Evolutionary conservation across 1,140 invertebrate genomes (phyloP).

Genomic region (Solenopsis invicta): DNA sequence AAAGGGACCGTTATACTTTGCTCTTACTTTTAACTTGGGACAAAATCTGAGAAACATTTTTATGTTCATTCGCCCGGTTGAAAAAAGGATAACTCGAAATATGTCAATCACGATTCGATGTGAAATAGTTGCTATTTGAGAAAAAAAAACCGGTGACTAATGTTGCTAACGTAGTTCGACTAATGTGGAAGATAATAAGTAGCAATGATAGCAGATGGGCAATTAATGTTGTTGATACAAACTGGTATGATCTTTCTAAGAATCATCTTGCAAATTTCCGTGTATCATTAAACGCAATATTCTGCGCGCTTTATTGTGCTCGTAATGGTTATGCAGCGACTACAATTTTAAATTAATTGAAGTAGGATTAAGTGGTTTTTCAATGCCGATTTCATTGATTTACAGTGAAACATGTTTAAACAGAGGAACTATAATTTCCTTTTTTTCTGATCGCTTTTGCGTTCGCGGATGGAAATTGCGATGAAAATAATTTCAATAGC

Average conservation of each 20-base stretch:
- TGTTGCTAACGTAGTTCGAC: not conserved
- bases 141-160: conserved; percentile 19
- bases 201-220: not conserved
- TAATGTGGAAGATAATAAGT: not conserved
- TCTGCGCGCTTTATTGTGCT: not conserved
- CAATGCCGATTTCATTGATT: not conserved
- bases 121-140: not conserved
- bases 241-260: not conserved
- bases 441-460: not conserved
- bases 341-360: conserved; percentile 1
- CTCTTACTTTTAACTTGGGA: not conserved
- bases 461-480: conserved; percentile 20
- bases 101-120: not conserved
- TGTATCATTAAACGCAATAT: not conserved
- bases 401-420: not conserved
- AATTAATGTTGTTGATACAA: conserved; percentile 15
- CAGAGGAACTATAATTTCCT: not conserved
- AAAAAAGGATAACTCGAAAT: not conserved
- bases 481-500: conserved; percentile 59
- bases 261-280: conserved; percentile 4
- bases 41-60: not conserved
- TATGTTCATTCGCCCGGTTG: not conserved
- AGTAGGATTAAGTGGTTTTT: not conserved
- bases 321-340: not conserved
- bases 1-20: conserved; percentile 6